Evolutionary conservation across 2,797 vertebrate species (phyloP).

Genomic region (Rhinella marina): DNA sequence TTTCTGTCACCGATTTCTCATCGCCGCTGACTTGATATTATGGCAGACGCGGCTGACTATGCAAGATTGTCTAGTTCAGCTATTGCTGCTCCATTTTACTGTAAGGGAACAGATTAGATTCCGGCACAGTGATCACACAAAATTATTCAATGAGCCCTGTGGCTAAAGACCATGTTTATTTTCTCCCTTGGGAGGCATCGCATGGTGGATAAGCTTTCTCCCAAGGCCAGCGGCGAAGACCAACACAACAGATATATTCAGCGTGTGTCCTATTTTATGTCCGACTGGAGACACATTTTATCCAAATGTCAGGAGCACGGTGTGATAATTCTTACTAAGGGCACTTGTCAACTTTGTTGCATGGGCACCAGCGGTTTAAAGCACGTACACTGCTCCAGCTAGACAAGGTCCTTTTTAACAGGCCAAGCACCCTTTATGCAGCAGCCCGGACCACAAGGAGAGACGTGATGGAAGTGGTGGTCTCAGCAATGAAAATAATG

Average conservation of each 20-base stretch:
- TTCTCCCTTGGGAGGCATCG: background rate
- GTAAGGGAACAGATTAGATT: background rate
- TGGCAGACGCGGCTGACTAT: background rate
- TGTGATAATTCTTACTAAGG: background rate
- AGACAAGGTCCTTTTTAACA: no score
- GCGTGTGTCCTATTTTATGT: background rate
- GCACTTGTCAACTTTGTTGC: no score
- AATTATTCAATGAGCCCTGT: constrained; percentile 23
- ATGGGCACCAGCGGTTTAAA: no score
- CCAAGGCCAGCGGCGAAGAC: background rate
- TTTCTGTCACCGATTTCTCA: background rate
- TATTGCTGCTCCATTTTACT: background rate
- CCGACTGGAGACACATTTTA: background rate
- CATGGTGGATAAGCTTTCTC: background rate
- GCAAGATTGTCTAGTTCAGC: background rate
- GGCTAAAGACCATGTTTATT: background rate
- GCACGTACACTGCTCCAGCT: no score
- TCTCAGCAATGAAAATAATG: no score
- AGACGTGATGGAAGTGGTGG: no score
- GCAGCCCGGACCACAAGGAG: no score
- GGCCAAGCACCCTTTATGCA: no score
- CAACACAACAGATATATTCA: constrained; percentile 5
- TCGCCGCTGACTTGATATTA: background rate
- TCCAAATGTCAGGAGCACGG: background rate
- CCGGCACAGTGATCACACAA: background rate